phyloP scores from a whole-genome alignment of 2,888 invertebrate species.

The Automeris io region DNA sequence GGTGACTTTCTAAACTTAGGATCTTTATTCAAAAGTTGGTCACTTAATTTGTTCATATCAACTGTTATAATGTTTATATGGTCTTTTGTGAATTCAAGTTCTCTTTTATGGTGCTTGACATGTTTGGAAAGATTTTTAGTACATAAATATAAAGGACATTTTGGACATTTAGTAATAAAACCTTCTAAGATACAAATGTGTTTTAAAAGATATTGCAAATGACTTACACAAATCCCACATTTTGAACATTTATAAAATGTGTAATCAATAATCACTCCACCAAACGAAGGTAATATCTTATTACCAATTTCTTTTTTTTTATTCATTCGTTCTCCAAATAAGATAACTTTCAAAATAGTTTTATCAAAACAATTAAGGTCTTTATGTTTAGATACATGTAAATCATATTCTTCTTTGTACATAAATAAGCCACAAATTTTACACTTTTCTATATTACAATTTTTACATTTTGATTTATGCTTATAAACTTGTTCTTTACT shows the following conservation, averaged over 20 bases:
- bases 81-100: background rate
- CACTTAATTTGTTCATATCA: background rate
- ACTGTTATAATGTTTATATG: background rate
- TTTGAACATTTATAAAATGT: constrained; percentile 43
- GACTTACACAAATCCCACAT: constrained; percentile 38
- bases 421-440: background rate
- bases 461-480: background rate
- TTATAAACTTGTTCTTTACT: background rate
- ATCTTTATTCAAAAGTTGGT: background rate
- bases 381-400: constrained; percentile 41
- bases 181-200: constrained; percentile 1
- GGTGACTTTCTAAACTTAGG: background rate
- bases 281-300: constrained; percentile 23
- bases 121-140: background rate
- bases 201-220: background rate
- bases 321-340: constrained; percentile 29
- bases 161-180: constrained; percentile 33
- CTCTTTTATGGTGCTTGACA: background rate
- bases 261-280: constrained; percentile 42
- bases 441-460: background rate
- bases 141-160: constrained; percentile 40
- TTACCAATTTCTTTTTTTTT: constrained; percentile 7
- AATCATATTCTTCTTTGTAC: constrained; percentile 24
- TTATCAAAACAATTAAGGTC: constrained; percentile 29
- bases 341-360: constrained; percentile 42